Conservation (phyloP, 2,113 vertebrate genomes). For the Microcebus ravelobensis region DNA sequence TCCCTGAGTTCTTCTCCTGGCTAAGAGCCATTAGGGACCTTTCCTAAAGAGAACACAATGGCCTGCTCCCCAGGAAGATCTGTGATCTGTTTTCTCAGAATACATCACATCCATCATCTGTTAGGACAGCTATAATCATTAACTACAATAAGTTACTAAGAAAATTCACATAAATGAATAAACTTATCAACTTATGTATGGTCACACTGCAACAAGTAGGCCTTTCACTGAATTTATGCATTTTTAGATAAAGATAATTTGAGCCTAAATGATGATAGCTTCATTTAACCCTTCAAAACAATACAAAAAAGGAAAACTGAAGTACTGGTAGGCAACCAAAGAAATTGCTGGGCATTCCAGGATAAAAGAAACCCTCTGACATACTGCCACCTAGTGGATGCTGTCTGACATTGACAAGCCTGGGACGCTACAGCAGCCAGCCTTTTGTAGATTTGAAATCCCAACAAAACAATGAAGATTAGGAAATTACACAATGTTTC, state of each 20-base stretch:
- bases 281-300: slow-evolving; percentile 49
- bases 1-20: not conserved
- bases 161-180: slow-evolving; percentile 35
- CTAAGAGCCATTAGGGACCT: not conserved
- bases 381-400: slow-evolving; percentile 75
- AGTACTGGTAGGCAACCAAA: not conserved
- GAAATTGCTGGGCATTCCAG: not conserved
- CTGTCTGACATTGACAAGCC: not conserved
- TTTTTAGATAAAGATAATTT: slow-evolving; percentile 49
- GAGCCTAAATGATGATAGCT: not conserved
- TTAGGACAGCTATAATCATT: not conserved
- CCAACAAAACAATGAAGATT: not conserved
- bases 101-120: not conserved
- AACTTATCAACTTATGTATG: not conserved
- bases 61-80: not conserved
- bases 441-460: not conserved
- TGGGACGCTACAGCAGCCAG: not conserved
- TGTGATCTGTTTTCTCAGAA: not conserved
- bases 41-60: not conserved
- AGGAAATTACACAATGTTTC: not conserved
- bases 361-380: slow-evolving; percentile 57
- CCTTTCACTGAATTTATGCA: not conserved
- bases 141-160: not conserved
- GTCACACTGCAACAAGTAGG: not conserved
- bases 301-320: not conserved